Base-by-base conservation (phyloP, 2,888 invertebrate species). In the Andrena hattorfiana region DNA sequence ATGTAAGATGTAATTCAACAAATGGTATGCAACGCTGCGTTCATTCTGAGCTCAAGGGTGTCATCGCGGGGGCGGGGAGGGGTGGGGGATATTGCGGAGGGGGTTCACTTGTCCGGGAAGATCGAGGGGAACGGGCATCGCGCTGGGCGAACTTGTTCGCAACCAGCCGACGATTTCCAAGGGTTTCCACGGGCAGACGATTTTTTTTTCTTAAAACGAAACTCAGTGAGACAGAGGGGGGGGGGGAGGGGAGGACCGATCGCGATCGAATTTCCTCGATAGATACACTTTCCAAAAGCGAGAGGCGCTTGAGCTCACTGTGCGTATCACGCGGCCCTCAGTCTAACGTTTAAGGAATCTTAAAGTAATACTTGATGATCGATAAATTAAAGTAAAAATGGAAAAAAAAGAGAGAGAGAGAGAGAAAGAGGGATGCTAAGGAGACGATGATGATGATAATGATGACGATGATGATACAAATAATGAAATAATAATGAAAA, bases 401-500 rank as follows among this genome's bases (percentile, higher is more conserved):
- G 77, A 81, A 83, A 81, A 63, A 75, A 75, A 72, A 70, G 89
- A 42, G 23, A 13, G 42, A 42, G 42, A 85, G 87, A 83, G 60
- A 83, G 77, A 77, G 42, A 42, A 16, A 89, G 51, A 20, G 13
- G 20, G 48, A 60, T 56, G 64, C 30, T 66, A 75, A 56, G 51
- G 49, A 48, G 60, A 51, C 16, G 66, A 79, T 64, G 77, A 76
- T 63, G 79, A 81, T 72, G 79, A 59, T 54, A 75, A 80, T 49
- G 76, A 83, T 69, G 80, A 78, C 83, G 80, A 77, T 66, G 73
- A 83, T 64, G 68, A 90, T 90, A 92, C 90, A 92, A 93, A 91
- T 92, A 92, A 82, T 89, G 87, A 92, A 92, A 88, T 92, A 92
- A 92, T 91, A 92, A 91, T 90, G 87, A 90, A 90, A 89, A 51